Evolutionary conservation across 2,888 invertebrate genomes (phyloP).

Genomic region (Lasioglossum marginatum): DNA sequence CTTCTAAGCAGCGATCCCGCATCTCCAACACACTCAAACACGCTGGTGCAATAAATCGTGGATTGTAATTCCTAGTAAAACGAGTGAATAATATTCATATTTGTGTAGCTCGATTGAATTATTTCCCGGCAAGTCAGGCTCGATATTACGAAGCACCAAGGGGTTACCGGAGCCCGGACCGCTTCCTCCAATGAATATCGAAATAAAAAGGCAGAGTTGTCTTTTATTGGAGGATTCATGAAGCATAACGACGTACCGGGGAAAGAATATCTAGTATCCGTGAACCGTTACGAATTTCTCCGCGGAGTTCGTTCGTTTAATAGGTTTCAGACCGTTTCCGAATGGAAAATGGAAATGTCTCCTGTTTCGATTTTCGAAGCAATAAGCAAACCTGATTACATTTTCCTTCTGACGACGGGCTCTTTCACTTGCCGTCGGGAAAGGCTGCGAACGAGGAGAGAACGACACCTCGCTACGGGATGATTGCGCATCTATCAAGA

Average conservation of each 20-base stretch:
- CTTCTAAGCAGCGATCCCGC: not conserved
- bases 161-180: not conserved
- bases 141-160: not conserved
- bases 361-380: slow-evolving; percentile 16
- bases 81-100: not conserved
- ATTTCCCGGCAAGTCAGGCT: not conserved
- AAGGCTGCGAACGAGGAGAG: not conserved
- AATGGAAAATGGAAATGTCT: not conserved
- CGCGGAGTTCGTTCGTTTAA: not conserved
- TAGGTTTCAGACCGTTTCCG: not conserved
- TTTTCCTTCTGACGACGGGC: not conserved
- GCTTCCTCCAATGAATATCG: not conserved
- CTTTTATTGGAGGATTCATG: slow-evolving; percentile 2
- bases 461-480: not conserved
- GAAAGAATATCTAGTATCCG: not conserved
- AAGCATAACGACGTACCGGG: not conserved
- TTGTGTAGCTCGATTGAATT: not conserved
- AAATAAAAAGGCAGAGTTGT: not conserved
- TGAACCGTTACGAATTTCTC: not conserved
- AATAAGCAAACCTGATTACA: slow-evolving; percentile 25
- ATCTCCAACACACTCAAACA: not conserved
- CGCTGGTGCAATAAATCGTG: not conserved
- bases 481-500: slow-evolving; percentile 14
- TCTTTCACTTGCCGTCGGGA: not conserved
- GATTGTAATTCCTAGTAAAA: not conserved